Conservation (phyloP, 2,797 vertebrate species). For the Chelidonichthys spinosus region DNA sequence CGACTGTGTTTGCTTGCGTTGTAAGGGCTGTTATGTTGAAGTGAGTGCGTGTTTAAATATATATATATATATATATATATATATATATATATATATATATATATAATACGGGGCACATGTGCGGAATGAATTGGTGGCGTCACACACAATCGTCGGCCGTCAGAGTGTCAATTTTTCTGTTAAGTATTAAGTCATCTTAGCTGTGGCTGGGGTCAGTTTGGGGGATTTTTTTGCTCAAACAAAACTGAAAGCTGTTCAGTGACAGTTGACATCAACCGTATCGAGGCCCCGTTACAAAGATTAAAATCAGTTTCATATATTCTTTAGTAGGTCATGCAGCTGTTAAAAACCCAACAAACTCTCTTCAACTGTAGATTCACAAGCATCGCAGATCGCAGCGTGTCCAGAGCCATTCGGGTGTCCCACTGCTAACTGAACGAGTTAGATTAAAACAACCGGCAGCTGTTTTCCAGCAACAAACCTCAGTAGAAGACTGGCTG, state of each 20-base stretch:
- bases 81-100: no score
- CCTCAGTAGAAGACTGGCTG: neutral
- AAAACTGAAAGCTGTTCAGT: constrained; percentile 28
- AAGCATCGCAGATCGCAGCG: constrained; percentile 9
- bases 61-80: no score
- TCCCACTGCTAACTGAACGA: constrained; percentile 31
- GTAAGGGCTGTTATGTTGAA: constrained; percentile 33
- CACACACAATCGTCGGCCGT: constrained; percentile 7
- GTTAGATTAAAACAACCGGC: constrained; percentile 9
- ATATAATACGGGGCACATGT: constrained; percentile 2
- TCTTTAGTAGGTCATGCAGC: constrained; percentile 11
- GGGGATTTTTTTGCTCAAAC: constrained; percentile 12
- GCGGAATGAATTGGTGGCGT: constrained; percentile 28
- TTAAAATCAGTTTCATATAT: neutral
- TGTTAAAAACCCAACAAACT: constrained; percentile 4
- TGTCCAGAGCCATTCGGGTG: neutral
- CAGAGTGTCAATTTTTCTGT: constrained; percentile 16
- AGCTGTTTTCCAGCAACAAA: constrained; percentile 19
- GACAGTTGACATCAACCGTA: constrained; percentile 29
- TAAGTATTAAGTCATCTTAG: constrained; percentile 20
- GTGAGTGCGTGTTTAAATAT: constrained; percentile 16
- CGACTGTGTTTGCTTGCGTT: constrained; percentile 61
- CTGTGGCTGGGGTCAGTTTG: constrained; percentile 12
- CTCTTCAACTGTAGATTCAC: constrained; percentile 7
- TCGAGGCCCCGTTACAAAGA: constrained; percentile 11